Percentiles rank a stretch among this genome's conserved stretches.
Evolutionary conservation across 2,113 vertebrate species (phyloP).

Genomic region (Podarcis raffonei): DNA sequence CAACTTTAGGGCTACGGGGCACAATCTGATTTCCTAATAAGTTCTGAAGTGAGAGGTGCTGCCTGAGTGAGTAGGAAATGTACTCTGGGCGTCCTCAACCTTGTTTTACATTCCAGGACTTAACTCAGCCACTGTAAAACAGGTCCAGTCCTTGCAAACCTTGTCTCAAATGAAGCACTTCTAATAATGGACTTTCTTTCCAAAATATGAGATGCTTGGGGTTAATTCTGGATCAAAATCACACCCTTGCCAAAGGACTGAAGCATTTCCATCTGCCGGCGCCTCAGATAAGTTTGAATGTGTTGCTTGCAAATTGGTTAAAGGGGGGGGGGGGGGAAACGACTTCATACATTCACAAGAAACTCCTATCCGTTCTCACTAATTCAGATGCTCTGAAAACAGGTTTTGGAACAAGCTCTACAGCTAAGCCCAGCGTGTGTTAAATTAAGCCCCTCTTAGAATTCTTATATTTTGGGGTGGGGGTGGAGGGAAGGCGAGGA

Average conservation of each 20-base stretch:
- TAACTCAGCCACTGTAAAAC: background rate
- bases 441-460: slow-evolving; percentile 11
- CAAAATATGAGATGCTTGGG: too few relatives aligned
- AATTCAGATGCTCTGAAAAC: background rate
- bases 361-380: background rate
- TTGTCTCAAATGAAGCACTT: slow-evolving; percentile 55
- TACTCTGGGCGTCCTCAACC: background rate
- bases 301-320: background rate
- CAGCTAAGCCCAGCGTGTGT: background rate
- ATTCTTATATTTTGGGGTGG: slow-evolving; percentile 31
- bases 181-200: background rate
- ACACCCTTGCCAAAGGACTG: too few relatives aligned
- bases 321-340: too few relatives aligned
- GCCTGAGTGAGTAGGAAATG: background rate
- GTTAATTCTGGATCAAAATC: background rate
- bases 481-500: background rate
- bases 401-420: background rate
- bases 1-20: too few relatives aligned
- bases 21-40: too few relatives aligned
- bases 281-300: background rate
- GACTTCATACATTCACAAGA: background rate
- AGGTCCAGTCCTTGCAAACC: background rate
- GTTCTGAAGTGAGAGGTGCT: background rate
- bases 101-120: background rate
- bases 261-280: too few relatives aligned